Evolutionary conservation across 2,113 vertebrate genomes (phyloP).

Genomic region (Hippolais icterina): DNA sequence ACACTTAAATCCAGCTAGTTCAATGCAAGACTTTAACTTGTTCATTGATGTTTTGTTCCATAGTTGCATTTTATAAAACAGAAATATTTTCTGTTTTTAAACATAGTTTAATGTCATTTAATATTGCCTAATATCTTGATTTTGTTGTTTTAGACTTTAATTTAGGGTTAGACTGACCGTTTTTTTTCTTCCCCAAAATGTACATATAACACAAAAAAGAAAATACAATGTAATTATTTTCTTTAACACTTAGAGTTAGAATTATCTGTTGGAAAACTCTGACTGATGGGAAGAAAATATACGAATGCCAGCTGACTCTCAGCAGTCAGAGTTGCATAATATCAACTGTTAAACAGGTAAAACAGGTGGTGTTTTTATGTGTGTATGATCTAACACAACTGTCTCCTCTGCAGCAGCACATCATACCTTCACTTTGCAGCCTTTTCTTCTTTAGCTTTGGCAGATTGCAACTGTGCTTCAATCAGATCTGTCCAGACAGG

Average conservation of each 20-base stretch:
- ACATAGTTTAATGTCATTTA: neutral
- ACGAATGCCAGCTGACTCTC: accelerated
- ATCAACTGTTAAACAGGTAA: neutral
- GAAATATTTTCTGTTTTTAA: neutral
- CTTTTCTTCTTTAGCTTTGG: neutral
- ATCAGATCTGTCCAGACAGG: neutral
- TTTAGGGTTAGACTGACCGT: neutral
- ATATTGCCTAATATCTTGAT: neutral
- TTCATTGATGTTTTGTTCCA: neutral
- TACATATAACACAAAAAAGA: neutral
- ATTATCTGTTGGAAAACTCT: neutral
- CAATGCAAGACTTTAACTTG: neutral
- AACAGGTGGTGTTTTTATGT: neutral
- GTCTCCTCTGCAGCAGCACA: neutral
- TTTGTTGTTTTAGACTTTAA: neutral
- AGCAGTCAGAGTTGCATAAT: neutral
- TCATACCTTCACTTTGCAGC: neutral
- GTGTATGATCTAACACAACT: neutral
- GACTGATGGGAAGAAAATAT: neutral
- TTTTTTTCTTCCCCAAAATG: neutral
- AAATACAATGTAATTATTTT: neutral
- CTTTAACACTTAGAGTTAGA: neutral
- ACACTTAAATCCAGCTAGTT: neutral
- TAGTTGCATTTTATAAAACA: neutral
- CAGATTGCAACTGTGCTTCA: neutral